Conservation (phyloP, 2,797 vertebrate genomes). For the Molossus molossus region DNA sequence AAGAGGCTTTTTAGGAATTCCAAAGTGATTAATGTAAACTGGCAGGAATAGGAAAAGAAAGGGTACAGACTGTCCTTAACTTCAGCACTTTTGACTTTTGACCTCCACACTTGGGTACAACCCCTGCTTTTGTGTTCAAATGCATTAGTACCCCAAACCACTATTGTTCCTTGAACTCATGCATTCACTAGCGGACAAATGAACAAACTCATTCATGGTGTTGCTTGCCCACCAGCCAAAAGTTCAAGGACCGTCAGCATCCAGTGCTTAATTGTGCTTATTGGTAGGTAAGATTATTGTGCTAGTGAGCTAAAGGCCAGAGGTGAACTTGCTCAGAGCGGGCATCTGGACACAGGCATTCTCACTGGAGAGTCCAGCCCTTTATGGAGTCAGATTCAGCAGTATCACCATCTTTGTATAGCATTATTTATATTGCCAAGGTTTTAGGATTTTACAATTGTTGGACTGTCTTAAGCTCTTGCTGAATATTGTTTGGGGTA, state of each 20-base stretch:
- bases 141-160: constrained; percentile 4
- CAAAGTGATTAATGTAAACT: constrained; percentile 33
- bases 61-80: background rate
- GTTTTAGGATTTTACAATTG: constrained; percentile 48
- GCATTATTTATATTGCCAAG: constrained; percentile 12
- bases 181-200: background rate
- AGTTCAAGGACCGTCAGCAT: background rate
- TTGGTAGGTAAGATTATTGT: background rate
- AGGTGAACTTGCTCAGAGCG: constrained; percentile 26
- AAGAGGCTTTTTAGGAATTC: constrained; percentile 55
- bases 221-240: background rate
- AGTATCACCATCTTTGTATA: background rate
- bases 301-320: background rate
- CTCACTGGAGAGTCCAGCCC: background rate
- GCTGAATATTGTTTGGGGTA: background rate
- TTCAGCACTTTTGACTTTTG: constrained; percentile 3
- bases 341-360: background rate
- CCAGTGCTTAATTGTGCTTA: constrained; percentile 11
- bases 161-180: constrained; percentile 48
- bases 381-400: constrained; percentile 6
- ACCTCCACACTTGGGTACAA: constrained; percentile 4
- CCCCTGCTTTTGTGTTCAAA: constrained; percentile 56
- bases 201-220: background rate
- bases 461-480: constrained; percentile 43
- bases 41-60: constrained; percentile 16